phyloP scores from a whole-genome alignment of 2,888 invertebrate genomes.

The Phrixothrix hirtus region DNA sequence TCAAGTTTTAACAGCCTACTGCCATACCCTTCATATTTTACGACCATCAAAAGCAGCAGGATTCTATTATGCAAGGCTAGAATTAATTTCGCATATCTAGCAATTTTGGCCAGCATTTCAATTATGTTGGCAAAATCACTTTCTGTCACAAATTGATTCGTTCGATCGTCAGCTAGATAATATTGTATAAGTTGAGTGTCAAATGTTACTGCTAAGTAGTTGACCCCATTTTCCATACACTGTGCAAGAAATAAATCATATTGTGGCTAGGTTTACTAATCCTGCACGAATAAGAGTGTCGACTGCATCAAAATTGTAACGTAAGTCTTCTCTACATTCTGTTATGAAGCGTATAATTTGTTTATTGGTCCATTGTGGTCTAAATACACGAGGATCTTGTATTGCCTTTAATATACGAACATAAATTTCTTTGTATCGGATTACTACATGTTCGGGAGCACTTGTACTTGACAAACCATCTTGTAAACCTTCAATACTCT shows the following conservation, averaged over 20 bases:
- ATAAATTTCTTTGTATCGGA: conserved; percentile 86
- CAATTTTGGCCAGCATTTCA: conserved; percentile 78
- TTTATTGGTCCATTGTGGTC: conserved; percentile 88
- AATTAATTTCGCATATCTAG: conserved; percentile 95
- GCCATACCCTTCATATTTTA: conserved; percentile 91
- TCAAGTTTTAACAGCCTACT: conserved; percentile 93
- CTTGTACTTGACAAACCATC: conserved; percentile 73
- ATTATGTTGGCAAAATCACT: conserved; percentile 86
- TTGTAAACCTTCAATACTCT: conserved; percentile 87
- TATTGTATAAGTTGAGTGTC: conserved; percentile 90
- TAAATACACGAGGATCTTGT: conserved; percentile 86
- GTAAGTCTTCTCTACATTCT: conserved; percentile 86
- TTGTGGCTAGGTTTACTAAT: conserved; percentile 79
- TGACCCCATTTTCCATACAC: conserved; percentile 78
- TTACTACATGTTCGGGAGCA: conserved; percentile 74
- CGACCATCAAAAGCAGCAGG: conserved; percentile 92
- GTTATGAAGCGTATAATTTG: conserved; percentile 86
- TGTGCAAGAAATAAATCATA: conserved; percentile 83
- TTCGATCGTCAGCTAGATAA: conserved; percentile 83
- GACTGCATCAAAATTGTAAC: conserved; percentile 90
- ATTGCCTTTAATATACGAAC: conserved; percentile 86
- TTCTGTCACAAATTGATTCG: conserved; percentile 75
- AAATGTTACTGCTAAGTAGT: conserved; percentile 77
- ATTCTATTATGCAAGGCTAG: conserved; percentile 98
- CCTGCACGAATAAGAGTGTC: conserved; percentile 85